Evolutionary conservation across 1,140 invertebrate species (phyloP), one percentile per base, ranked within the genome.

Genomic region (Potamilus streckersoni): DNA sequence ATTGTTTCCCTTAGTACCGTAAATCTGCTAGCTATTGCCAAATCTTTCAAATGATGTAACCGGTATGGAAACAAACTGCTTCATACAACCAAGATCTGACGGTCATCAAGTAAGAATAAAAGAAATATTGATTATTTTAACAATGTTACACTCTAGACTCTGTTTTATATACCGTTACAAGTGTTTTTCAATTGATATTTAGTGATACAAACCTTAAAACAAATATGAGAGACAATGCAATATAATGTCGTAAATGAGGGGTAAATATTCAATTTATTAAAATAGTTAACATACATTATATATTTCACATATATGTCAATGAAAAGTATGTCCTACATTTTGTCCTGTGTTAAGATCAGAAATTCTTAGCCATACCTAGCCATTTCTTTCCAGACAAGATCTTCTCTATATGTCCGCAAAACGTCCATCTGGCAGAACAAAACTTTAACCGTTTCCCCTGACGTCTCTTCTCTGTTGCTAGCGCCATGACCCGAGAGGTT

Each of bases 361-460:
- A 16, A 23, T 27, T 2, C 1, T 20, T 11, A 56, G n/a, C 27
- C 16, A 58, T 59, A 87, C 86, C 86, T 85, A 56, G 82, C 85
- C n/a, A 79, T 79, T 73, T 88, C 86, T 56, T 83, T 74, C 86
- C 85, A 86, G 68, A 86, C 86, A 17, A 73, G 77, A 2, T 79
- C 74, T 5, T 83, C 84, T 11, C 80, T 82, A 17, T 84, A 79
- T 59, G 76, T 81, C 31, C 81, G 81, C 4, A 86, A 80, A 12
- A 85, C 78, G 68, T 84, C 83, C 78, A 88, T 74, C 73, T 86
- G 80, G 64, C 83, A 83, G 76, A 86, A 88, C n/a, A 86, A 49
- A 0, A 11, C 38, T 11, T 49, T 0, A 49, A 49, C 38, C 6
- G 38, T 49, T 49, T 49, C 38, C 6, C 11, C 38, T 49, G 6